A percentile compares a stretch with the other conserved stretches of the same genome.
These are phyloP conservation scores for Smutsia temminckii DNA, from an alignment of 2,797 vertebrate genomes.

Conservation along the genomic window DNA sequence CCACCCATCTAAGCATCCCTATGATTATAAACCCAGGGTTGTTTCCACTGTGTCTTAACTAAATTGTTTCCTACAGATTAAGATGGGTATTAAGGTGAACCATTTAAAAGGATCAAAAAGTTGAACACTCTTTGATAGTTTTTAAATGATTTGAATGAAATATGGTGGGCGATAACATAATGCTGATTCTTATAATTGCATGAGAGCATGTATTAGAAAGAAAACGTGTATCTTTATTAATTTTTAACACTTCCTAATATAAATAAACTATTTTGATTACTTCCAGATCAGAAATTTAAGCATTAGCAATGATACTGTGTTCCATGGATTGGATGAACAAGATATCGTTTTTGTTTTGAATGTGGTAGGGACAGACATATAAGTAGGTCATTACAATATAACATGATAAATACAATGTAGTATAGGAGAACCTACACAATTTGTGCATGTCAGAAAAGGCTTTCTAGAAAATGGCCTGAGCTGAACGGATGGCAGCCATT, in stretches of 20 bases:
- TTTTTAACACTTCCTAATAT: not conserved
- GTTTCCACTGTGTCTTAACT: not conserved
- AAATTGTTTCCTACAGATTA: not conserved
- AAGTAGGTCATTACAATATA: constrained; percentile 17
- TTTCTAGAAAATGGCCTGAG: not conserved
- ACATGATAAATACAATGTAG: not conserved
- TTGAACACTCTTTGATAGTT: not conserved
- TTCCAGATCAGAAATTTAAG: not conserved
- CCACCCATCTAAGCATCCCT: not conserved
- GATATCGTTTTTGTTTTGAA: not conserved
- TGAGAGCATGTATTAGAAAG: not conserved
- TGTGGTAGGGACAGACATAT: not conserved
- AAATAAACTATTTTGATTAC: constrained; percentile 30
- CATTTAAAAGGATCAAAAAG: not conserved
- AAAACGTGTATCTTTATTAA: not conserved
- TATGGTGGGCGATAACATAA: not conserved
- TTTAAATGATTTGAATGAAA: constrained; percentile 8
- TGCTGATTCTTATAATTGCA: not conserved
- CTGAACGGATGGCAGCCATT: not conserved
- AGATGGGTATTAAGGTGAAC: not conserved
- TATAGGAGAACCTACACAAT: not conserved
- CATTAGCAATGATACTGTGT: not conserved
- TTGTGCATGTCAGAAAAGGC: not conserved
- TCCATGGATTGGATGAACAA: not conserved
- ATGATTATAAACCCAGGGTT: not conserved